phyloP scores from a whole-genome alignment of 2,888 invertebrate species.

The Corbicula japonica region DNA sequence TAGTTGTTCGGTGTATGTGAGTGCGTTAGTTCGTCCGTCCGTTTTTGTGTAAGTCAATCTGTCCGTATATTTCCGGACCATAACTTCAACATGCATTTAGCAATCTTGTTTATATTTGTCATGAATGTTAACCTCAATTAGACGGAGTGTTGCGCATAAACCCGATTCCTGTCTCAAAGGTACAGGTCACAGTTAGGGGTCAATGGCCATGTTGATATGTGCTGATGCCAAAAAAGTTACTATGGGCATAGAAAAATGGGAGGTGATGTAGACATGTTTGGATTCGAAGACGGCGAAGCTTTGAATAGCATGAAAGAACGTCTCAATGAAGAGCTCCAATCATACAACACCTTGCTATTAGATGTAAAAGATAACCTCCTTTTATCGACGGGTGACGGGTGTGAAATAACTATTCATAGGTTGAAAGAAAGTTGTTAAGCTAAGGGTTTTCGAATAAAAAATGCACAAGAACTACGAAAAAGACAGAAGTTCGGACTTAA shows the following conservation, averaged over 20 bases:
- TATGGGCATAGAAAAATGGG: slow-evolving; percentile 31
- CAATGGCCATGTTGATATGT: too few relatives aligned
- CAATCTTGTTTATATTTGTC: too few relatives aligned
- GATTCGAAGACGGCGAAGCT: slow-evolving; percentile 26
- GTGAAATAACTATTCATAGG: too few relatives aligned
- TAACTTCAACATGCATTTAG: too few relatives aligned
- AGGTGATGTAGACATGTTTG: slow-evolving; percentile 52
- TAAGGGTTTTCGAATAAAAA: slow-evolving; percentile 5
- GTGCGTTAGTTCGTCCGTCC: too few relatives aligned
- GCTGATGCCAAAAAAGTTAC: slow-evolving; percentile 49
- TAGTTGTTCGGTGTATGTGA: too few relatives aligned
- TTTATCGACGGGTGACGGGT: neutral
- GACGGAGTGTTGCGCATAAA: too few relatives aligned
- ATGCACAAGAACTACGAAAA: slow-evolving; percentile 14
- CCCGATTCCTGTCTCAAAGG: too few relatives aligned
- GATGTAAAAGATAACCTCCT: neutral
- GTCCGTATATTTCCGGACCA: too few relatives aligned
- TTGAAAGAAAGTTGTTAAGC: slow-evolving; percentile 19
- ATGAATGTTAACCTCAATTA: too few relatives aligned
- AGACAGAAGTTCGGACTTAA: slow-evolving; percentile 34
- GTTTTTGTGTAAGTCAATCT: too few relatives aligned
- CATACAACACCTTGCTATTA: neutral
- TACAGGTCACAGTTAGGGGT: too few relatives aligned
- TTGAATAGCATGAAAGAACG: neutral
- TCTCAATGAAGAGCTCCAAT: neutral